Percentiles rank a stretch among this genome's conserved stretches.
Conservation (phyloP, 2,888 invertebrate species). For the Cheilosia impressa region DNA sequence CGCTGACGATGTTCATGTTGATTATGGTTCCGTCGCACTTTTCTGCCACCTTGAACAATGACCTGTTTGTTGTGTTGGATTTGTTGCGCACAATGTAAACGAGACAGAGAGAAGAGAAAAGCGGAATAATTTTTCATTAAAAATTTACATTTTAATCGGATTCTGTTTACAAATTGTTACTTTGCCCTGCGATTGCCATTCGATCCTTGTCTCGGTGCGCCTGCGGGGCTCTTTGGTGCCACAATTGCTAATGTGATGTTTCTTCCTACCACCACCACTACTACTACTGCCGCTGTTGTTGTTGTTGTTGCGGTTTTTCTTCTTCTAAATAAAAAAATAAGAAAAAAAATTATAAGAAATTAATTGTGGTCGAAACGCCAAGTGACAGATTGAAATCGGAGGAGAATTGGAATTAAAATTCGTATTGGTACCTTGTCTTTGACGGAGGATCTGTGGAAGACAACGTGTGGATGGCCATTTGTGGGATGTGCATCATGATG, state of each 20-base stretch:
- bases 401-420: background rate
- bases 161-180: conserved; percentile 78
- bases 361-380: conserved; percentile 17
- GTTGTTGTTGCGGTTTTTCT: conserved; percentile 83
- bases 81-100: conserved; percentile 3
- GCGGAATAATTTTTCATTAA: conserved; percentile 76
- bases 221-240: conserved; percentile 85
- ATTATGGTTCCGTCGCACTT: conserved; percentile 80
- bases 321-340: conserved; percentile 77
- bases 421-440: conserved; percentile 80
- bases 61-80: conserved; percentile 77
- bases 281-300: conserved; percentile 72
- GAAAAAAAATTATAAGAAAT: background rate
- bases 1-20: conserved; percentile 79
- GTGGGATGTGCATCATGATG: conserved; percentile 83
- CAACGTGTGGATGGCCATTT: conserved; percentile 87
- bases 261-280: conserved; percentile 80
- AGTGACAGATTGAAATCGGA: conserved; percentile 35
- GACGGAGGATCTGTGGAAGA: conserved; percentile 88
- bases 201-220: conserved; percentile 85
- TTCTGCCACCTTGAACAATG: conserved; percentile 83
- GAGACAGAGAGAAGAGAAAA: conserved; percentile 55
- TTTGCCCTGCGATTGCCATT: conserved; percentile 86
- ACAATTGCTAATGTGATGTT: conserved; percentile 84
- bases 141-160: conserved; percentile 77